Evolutionary conservation across 1,140 invertebrate genomes (phyloP), one percentile per base, ranked within the genome.

Genomic region (Hyphantria cunea): DNA sequence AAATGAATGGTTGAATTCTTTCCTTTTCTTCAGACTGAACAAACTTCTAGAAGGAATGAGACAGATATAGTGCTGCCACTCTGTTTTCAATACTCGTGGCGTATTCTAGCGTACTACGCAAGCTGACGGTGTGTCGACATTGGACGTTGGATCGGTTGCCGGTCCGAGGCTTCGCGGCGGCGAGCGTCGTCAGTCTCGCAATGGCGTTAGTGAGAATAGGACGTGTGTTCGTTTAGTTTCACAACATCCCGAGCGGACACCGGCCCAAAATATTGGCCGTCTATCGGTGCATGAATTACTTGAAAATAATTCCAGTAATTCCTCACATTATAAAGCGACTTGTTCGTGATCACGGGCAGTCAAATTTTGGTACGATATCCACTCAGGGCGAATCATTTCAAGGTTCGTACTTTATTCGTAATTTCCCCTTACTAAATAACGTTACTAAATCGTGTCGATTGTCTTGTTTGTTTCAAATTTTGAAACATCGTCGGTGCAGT

Each of bases 181-280:
- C 74, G 76, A 74, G 78, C 74, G 65, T 63, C 72, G 69, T 82
- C 78, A 91, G 89, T 91, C 87, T 90, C 87, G 90, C 85, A 90
- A 91, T 91, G 90, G 90, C 90, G 89, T 86, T 89, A 75, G 80
- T 83, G 64, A 70, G 77, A 77, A 78, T 79, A 66, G 78, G 89
- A 89, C 71, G 86, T 89, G 85, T 86, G 87, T 90, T 82, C 82
- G 82, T 86, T 89, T 89, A 83, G 76, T 81, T 82, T 89, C 68
- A 70, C 72, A 78, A 72, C 72, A 86, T 82, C 84, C 88, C 86
- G 89, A 91, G 89, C 90, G 90, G 90, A 91, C 90, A 91, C 90
- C 90, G 90, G 90, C 86, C 90, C 89, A 90, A 91, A 91, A 91
- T 91, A 89, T 91, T 90, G 89, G 89, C 89, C 86, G 90, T 91